phyloP scores from a whole-genome alignment of 2,888 invertebrate species.

The Orthonevra nobilis region DNA sequence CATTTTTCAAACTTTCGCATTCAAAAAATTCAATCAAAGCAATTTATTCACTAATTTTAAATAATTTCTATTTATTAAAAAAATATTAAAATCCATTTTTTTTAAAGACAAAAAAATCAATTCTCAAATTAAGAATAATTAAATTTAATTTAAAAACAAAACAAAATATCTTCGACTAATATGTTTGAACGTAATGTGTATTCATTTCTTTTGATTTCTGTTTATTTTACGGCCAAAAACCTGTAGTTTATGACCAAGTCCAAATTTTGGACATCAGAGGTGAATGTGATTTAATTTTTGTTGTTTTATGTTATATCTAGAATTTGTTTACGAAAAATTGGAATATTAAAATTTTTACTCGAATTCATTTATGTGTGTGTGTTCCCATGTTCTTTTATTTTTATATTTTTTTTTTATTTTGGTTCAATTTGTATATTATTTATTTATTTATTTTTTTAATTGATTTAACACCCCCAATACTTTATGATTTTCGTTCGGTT shows the following conservation, averaged over 20 bases:
- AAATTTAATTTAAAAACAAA: constrained; percentile 57
- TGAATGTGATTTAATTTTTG: constrained; percentile 76
- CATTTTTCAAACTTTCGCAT: constrained; percentile 45
- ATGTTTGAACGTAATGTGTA: constrained; percentile 68
- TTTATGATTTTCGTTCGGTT: constrained; percentile 64
- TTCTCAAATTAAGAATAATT: constrained; percentile 23
- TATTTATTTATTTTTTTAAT: constrained; percentile 39
- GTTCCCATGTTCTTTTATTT: constrained; percentile 46
- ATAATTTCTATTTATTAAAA: constrained; percentile 40
- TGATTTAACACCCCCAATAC: constrained; percentile 53
- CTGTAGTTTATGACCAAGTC: constrained; percentile 80
- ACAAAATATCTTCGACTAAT: constrained; percentile 71
- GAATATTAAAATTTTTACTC: constrained; percentile 46
- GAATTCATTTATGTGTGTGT: constrained; percentile 62
- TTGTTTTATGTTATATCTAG: constrained; percentile 46
- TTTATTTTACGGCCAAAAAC: constrained; percentile 73
- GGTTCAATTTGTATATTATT: no score
- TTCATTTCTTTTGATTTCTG: constrained; percentile 69
- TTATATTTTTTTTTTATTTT: constrained; percentile 22
- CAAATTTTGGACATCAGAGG: constrained; percentile 80
- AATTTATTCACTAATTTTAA: constrained; percentile 35
- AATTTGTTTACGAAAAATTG: constrained; percentile 59
- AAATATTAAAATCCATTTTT: constrained; percentile 20
- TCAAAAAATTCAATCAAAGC: constrained; percentile 34
- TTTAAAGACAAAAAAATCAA: constrained; percentile 7